These are phyloP conservation scores for Cryptocheilus praepositus DNA, from an alignment of 2,888 invertebrate species.

Conservation along the genomic window DNA sequence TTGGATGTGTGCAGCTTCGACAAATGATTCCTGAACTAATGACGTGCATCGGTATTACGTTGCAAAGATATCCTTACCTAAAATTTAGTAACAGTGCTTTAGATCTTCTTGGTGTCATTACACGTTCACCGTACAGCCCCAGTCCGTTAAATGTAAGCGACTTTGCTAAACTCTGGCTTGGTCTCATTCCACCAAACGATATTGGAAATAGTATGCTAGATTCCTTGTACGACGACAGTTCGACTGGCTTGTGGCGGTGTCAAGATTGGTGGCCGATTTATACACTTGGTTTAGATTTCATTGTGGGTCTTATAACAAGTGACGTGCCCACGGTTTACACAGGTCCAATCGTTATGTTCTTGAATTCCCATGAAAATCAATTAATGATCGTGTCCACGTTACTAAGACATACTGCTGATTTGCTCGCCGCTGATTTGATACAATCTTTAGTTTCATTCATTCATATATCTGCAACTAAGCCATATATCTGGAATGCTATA, in stretches of 20 bases:
- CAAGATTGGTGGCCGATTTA: conserved; percentile 73
- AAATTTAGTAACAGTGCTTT: conserved; percentile 67
- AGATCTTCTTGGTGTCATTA: conserved; percentile 64
- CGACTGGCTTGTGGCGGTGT: conserved; percentile 67
- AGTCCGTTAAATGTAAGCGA: conserved; percentile 65
- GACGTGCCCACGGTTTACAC: conserved; percentile 58
- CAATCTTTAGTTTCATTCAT: conserved; percentile 71
- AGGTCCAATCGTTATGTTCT: conserved; percentile 59
- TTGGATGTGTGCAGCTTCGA: conserved; percentile 62
- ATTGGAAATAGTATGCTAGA: conserved; percentile 68
- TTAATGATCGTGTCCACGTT: conserved; percentile 68
- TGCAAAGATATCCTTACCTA: conserved; percentile 66
- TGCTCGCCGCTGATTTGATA: conserved; percentile 68
- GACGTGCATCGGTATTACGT: conserved; percentile 61
- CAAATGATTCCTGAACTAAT: conserved; percentile 68
- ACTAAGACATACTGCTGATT: conserved; percentile 70
- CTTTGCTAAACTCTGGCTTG: conserved; percentile 69
- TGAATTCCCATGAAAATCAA: conserved; percentile 70
- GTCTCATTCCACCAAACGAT: conserved; percentile 65
- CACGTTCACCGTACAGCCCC: conserved; percentile 61
- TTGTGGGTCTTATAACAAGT: conserved; percentile 64
- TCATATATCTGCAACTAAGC: conserved; percentile 64
- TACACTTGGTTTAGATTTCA: conserved; percentile 68
- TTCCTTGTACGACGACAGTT: conserved; percentile 65
- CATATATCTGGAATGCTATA: conserved; percentile 66